Evolutionary conservation across 2,888 invertebrate species (phyloP).

Genomic region (Dromius quadrimaculatus): DNA sequence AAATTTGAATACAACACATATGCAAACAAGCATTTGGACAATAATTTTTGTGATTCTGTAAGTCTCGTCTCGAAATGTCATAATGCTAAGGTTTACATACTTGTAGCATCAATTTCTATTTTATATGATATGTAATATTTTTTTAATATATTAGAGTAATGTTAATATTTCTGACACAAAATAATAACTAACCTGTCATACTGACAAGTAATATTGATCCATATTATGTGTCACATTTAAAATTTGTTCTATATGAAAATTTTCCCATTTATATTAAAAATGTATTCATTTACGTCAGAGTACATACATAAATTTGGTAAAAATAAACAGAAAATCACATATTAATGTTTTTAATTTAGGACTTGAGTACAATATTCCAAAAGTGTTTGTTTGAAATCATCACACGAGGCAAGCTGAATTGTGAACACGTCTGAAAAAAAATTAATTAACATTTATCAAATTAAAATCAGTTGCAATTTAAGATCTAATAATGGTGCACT

Average conservation of each 20-base stretch:
- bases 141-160: too few relatives aligned
- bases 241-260: slow-evolving; percentile 43
- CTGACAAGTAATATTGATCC: slow-evolving; percentile 4
- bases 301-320: slow-evolving; percentile 31
- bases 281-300: slow-evolving; percentile 11
- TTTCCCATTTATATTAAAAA: slow-evolving; percentile 42
- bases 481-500: background rate
- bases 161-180: too few relatives aligned
- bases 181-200: slow-evolving; percentile 22
- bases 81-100: too few relatives aligned
- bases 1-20: too few relatives aligned
- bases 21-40: too few relatives aligned
- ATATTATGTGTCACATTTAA: background rate
- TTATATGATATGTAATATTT: too few relatives aligned
- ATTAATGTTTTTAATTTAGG: background rate
- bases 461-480: background rate
- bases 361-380: background rate
- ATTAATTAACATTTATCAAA: slow-evolving; percentile 16
- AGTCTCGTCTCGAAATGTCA: too few relatives aligned
- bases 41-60: too few relatives aligned
- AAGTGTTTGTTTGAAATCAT: too few relatives aligned
- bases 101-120: too few relatives aligned
- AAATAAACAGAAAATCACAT: slow-evolving; percentile 8
- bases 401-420: too few relatives aligned
- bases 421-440: background rate